Evolutionary conservation across 2,888 invertebrate genomes (phyloP), one percentile per base, ranked within the genome.

Genomic region (Andrena minutula): DNA sequence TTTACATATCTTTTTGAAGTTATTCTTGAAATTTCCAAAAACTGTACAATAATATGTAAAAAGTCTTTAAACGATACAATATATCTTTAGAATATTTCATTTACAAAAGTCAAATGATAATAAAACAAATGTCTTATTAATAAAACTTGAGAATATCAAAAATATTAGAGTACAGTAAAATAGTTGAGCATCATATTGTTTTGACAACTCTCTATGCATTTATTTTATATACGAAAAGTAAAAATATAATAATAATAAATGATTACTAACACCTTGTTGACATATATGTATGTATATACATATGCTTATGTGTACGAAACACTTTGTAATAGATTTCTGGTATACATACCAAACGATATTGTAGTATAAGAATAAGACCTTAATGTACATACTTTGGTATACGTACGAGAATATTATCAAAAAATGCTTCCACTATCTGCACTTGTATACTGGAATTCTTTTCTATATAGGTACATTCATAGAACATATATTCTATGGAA

Each of bases 351-450:
- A 79, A 68, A 72, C 23, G 41, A 70, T 60, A 71, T 60, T 79
- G 28, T 51, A 53, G n/a, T 10, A 41, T 65, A 23, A 60, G 6
- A 49, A 20, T 65, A n/a, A 71, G 61, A 41, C 26, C 53, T 61
- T 61, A 60, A 56, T 61, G 26, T 47, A 70, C 30, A 61, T 47
- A 70, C 20, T 58, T 64, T 77, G 64, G 23, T 76, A 53, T 30
- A 53, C 49, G 47, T 76, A 79, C 70, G 69, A 76, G 51, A 76
- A 65, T 79, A 70, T 70, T 77, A 65, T 47, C 56, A 70, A 65
- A 77, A 78, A 79, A 78, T 79, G 79, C 65, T 80, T 79, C 47
- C 47, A 71, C 23, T 78, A 79, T 71, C 32, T 47, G 71, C 10
- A 66, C 28, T 61, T 53, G 32, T 78, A 68, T 35, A 65, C 20